Base-by-base conservation (phyloP, 2,888 invertebrate genomes). In the Xanthorhoe spadicearia region DNA sequence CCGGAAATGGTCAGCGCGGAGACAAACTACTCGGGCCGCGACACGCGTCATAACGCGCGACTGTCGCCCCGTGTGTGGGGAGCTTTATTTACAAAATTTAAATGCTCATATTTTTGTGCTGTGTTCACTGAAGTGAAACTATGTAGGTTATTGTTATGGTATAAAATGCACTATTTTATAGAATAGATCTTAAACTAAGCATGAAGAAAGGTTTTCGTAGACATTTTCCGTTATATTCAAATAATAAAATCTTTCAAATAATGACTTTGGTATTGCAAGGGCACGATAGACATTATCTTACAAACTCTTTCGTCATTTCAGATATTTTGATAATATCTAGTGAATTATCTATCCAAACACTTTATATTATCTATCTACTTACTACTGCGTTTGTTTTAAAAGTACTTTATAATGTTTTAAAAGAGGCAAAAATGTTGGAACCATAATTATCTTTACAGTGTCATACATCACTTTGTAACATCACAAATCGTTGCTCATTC, bases 41-140 rank as follows among this genome's bases (percentile, higher is more conserved):
- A 86, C 88, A 92, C 92, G 92, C 92, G 87, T 86, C 92, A 92
- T 92, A 92, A 92, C 92, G 83, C 86, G 77, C 74, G 61, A 61
- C 74, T 53, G 54, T 46, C 48, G 54, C 52, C 48, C 60, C 54
- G 64, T 71, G 71, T 68, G 64, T 50, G 38, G 48, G 54, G 64
- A 59, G 55, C 69, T 68, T 69, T 71, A 69, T 72, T 68, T 72
- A 61, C 43, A 58, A 66, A 68, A 68, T 64, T 61, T 58, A 57
- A 60, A 61, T 65, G 51, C 18, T 62, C 35, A 51, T 54, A 52
- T 51, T 62, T 63, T 63, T 48, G 15, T 43, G 35, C 35, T 38
- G 38, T 43, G 38, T 43, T 13, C 46, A 52, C 8, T 49, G 62
- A 56, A 51, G 50, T 56, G 50, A 56, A 43, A 56, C 56, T 2